A percentile compares a stretch with the other conserved stretches of the same genome.
Evolutionary conservation across 1,140 invertebrate species (phyloP).

Genomic region (Drosophila lacteicornis): DNA sequence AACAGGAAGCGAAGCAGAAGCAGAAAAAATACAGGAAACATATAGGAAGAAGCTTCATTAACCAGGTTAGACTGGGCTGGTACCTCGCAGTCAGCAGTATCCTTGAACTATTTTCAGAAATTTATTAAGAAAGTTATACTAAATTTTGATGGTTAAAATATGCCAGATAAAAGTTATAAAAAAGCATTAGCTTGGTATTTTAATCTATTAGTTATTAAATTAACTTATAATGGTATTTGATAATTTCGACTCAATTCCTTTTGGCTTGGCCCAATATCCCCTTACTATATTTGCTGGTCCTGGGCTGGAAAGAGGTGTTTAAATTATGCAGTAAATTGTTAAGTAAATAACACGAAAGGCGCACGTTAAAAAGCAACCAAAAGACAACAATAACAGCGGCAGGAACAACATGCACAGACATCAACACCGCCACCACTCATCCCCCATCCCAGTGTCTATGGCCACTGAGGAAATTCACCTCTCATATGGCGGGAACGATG

Average conservation of each 20-base stretch:
- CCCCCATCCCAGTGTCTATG: conserved; percentile 31
- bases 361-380: conserved; percentile 64
- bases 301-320: conserved; percentile 42
- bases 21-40: conserved; percentile 21
- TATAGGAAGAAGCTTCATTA: neutral
- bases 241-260: neutral
- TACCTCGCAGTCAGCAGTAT: neutral
- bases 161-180: neutral
- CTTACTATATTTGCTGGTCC: neutral
- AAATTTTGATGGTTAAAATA: no score
- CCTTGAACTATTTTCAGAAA: neutral
- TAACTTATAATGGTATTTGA: no score
- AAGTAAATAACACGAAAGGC: conserved; percentile 77
- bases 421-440: conserved; percentile 31
- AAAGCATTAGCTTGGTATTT: neutral
- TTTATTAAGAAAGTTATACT: neutral
- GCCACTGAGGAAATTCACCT: conserved; percentile 42
- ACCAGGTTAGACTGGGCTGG: neutral
- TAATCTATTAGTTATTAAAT: no score
- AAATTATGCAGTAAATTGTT: conserved; percentile 84
- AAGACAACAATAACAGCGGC: conserved; percentile 56
- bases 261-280: neutral
- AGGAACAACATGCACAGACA: conserved; percentile 46
- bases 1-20: conserved; percentile 58
- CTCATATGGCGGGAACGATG: conserved; percentile 41